A percentile compares a stretch with the other conserved stretches of the same genome.
Conservation (phyloP, 2,888 invertebrate species). For the Criorhina ranunculi region DNA sequence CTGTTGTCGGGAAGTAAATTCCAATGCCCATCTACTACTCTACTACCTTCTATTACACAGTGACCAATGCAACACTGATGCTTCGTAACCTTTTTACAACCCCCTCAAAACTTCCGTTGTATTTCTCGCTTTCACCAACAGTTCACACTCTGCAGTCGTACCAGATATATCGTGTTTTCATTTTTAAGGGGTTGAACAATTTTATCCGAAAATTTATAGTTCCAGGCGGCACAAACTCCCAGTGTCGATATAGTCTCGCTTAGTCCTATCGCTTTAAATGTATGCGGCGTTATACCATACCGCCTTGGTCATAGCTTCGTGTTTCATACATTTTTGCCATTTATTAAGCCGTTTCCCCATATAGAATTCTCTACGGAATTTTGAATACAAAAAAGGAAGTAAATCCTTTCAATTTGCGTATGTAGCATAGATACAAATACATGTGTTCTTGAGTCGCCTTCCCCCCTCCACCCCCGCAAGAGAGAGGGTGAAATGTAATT, state of each 20-base stretch:
- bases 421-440: conserved; percentile 72
- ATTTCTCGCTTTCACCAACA: conserved; percentile 62
- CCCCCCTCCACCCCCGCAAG: too few relatives aligned
- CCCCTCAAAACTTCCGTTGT: conserved; percentile 64
- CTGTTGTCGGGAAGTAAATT: too few relatives aligned
- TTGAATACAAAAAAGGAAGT: conserved; percentile 52
- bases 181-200: conserved; percentile 14
- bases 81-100: conserved; percentile 42
- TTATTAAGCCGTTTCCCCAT: conserved; percentile 50
- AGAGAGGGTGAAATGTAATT: conserved; percentile 65
- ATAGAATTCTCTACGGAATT: conserved; percentile 63
- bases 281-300: conserved; percentile 51
- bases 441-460: conserved; percentile 61
- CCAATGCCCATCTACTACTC: background rate
- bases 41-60: background rate
- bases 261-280: conserved; percentile 48
- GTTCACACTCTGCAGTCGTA: conserved; percentile 50
- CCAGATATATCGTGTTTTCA: conserved; percentile 43
- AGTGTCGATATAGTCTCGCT: conserved; percentile 39
- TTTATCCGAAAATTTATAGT: conserved; percentile 26
- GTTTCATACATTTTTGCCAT: conserved; percentile 29
- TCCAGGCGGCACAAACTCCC: conserved; percentile 55
- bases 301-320: conserved; percentile 29
- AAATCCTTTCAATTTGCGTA: conserved; percentile 74
- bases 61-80: conserved; percentile 46